phyloP scores from a whole-genome alignment of 2,888 invertebrate genomes.

The Cephus pulcher region DNA sequence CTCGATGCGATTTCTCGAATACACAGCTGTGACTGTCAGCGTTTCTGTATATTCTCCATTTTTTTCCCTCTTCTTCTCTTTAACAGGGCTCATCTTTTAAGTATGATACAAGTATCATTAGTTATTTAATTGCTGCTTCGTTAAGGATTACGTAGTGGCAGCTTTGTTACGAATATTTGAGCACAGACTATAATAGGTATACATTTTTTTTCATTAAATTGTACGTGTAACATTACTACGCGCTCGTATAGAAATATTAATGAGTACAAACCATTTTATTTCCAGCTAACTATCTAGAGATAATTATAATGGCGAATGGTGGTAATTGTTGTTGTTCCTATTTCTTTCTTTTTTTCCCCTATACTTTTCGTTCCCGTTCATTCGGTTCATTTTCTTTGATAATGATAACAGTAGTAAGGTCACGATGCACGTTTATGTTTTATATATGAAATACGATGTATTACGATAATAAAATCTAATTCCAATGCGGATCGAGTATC shows the following conservation, averaged over 20 bases:
- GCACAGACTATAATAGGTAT: constrained; percentile 44
- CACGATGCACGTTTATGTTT: neutral
- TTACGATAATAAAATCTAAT: neutral
- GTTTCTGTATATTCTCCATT: neutral
- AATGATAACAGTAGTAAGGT: neutral
- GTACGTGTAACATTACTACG: neutral
- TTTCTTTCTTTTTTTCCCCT: neutral
- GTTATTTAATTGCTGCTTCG: constrained; percentile 29
- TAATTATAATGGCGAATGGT: neutral
- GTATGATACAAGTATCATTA: constrained; percentile 39
- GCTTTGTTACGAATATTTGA: constrained; percentile 58
- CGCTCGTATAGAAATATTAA: constrained; percentile 1
- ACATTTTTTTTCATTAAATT: constrained; percentile 4
- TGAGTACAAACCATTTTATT: neutral
- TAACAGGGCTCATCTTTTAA: constrained; percentile 10
- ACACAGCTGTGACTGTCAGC: neutral
- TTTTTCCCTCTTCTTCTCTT: neutral
- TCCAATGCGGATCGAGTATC: neutral
- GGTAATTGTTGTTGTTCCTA: neutral
- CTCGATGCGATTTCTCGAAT: neutral
- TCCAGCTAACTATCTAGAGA: neutral
- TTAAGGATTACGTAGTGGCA: constrained; percentile 52
- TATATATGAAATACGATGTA: neutral
- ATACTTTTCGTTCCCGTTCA: constrained; percentile 1
- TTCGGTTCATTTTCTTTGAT: constrained; percentile 11